phyloP scores from a whole-genome alignment of 1,140 invertebrate genomes.

The Calephelis nemesis region DNA sequence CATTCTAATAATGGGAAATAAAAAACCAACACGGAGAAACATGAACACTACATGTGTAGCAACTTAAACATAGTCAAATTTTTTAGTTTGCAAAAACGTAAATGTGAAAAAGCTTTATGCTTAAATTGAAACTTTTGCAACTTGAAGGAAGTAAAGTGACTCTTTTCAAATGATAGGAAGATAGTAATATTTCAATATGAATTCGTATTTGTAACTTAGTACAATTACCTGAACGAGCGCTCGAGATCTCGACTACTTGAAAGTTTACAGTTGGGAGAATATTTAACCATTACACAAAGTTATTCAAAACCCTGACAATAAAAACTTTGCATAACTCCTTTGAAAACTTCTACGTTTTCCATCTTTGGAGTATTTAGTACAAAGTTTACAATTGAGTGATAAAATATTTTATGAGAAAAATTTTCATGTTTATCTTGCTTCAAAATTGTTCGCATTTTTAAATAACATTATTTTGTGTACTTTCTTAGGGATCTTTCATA shows the following conservation, averaged over 20 bases:
- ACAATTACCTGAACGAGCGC: slow-evolving; percentile 2
- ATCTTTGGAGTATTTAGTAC: slow-evolving; percentile 16
- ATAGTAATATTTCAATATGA: background rate
- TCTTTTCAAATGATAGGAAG: background rate
- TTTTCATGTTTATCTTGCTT: slow-evolving; percentile 7
- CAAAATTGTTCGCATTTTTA: background rate
- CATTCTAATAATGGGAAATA: no score
- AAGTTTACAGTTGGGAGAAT: slow-evolving; percentile 16
- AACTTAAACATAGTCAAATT: no score
- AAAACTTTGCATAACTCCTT: slow-evolving; percentile 18
- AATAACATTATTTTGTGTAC: no score
- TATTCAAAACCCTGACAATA: slow-evolving; percentile 18
- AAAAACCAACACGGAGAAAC: no score
- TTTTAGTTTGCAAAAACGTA: no score
- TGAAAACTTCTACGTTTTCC: slow-evolving; percentile 11
- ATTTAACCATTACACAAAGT: slow-evolving; percentile 18
- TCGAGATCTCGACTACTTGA: slow-evolving; percentile 6
- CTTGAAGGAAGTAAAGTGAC: no score
- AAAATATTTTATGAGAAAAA: slow-evolving; percentile 11
- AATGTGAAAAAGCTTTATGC: no score
- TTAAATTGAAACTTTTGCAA: no score
- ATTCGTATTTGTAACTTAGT: background rate
- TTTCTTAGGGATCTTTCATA: no score
- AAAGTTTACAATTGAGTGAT: slow-evolving; percentile 14
- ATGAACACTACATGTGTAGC: no score